A percentile compares a stretch with the other conserved stretches of the same genome.
These are phyloP conservation scores for Falco punctatus DNA, from an alignment of 2,113 vertebrate genomes.

Conservation along the genomic window DNA sequence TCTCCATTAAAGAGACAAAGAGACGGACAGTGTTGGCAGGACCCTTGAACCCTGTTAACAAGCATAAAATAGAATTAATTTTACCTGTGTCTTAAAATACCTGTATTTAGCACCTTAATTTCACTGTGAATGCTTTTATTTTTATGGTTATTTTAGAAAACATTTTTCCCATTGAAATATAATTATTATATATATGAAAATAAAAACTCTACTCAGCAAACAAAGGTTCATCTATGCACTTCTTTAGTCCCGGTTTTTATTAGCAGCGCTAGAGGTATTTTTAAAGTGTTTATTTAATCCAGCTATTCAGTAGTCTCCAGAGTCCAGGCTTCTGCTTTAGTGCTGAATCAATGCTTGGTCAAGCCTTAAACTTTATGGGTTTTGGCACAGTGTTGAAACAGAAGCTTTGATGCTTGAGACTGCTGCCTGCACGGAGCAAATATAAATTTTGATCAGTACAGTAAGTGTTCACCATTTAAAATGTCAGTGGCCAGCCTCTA, in stretches of 20 bases:
- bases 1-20: background rate
- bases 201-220: slow-evolving; percentile 3
- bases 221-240: background rate
- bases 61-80: slow-evolving; percentile 1
- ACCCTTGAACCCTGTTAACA: background rate
- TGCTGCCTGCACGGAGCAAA: slow-evolving; percentile 70
- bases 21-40: background rate
- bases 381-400: slow-evolving; percentile 72
- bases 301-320: slow-evolving; percentile 64
- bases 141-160: slow-evolving; percentile 15
- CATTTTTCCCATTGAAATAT: background rate
- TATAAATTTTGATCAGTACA: slow-evolving; percentile 73
- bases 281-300: slow-evolving; percentile 72
- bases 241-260: slow-evolving; percentile 60
- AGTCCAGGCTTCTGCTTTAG: slow-evolving; percentile 63
- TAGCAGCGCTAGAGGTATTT: slow-evolving; percentile 49
- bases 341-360: slow-evolving; percentile 74
- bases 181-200: background rate
- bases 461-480: slow-evolving; percentile 56
- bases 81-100: background rate
- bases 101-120: background rate
- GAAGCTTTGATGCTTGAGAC: slow-evolving; percentile 67
- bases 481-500: slow-evolving; percentile 23
- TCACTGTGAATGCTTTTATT: background rate
- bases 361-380: slow-evolving; percentile 76